Evolutionary conservation across 1,140 invertebrate genomes (phyloP).

Genomic region (Pseudachorutes palmiensis): DNA sequence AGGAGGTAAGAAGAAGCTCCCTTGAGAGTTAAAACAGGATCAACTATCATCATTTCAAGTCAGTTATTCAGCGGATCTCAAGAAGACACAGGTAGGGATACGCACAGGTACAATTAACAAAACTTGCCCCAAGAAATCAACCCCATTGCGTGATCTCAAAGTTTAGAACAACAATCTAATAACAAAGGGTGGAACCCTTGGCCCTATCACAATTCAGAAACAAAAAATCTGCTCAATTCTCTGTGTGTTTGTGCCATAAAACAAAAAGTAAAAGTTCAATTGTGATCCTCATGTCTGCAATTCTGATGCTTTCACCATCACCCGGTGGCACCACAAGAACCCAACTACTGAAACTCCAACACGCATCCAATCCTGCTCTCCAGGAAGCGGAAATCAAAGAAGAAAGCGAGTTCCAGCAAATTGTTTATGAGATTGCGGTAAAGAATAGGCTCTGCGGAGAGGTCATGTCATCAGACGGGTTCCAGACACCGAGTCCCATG

Average conservation of each 20-base stretch:
- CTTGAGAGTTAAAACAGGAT: slow-evolving; percentile 10
- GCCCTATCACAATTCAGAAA: neutral
- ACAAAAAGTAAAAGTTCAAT: neutral
- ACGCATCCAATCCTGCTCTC: neutral
- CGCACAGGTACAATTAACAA: neutral
- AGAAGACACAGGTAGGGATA: neutral
- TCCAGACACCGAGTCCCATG: slow-evolving; percentile 33
- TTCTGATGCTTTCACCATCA: slow-evolving; percentile 25
- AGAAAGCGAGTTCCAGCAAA: slow-evolving; percentile 20
- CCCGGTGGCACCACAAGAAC: slow-evolving; percentile 24
- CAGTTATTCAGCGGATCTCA: slow-evolving; percentile 1
- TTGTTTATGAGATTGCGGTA: neutral
- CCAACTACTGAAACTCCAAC: slow-evolving; percentile 16
- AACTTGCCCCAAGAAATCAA: neutral
- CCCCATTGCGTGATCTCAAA: slow-evolving; percentile 9
- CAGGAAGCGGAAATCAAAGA: slow-evolving; percentile 29
- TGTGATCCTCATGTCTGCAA: slow-evolving; percentile 15
- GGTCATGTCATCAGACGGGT: slow-evolving; percentile 32
- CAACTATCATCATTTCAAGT: neutral
- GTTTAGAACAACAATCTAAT: slow-evolving; percentile 1
- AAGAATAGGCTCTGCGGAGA: slow-evolving; percentile 9
- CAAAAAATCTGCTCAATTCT: neutral
- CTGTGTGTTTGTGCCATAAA: neutral
- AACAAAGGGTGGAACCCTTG: neutral
- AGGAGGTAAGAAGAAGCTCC: neutral